Evolutionary conservation across 1,140 invertebrate genomes (phyloP), one percentile per base, ranked within the genome.

Genomic region (Drosophila arizonae): DNA sequence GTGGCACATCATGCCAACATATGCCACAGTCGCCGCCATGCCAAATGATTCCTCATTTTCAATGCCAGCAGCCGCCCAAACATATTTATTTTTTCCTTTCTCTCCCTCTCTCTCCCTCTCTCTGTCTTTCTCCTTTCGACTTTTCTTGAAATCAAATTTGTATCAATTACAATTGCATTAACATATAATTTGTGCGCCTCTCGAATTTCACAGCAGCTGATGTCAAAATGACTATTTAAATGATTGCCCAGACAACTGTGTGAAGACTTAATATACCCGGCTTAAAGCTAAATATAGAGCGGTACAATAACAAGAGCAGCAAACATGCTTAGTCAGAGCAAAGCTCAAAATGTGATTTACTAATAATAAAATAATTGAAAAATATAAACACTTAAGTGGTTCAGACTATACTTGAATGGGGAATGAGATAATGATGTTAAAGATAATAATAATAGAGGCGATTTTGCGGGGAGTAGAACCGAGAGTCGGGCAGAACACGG

Each of bases 81-180:
- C 67, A 79, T 76, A 79, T 74, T 88, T 88, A 82, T 82, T 70
- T 74, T n/a, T 45, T n/a, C n/a, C 11, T 15, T 1, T 5, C 13
- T 43, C 1, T 5, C 13, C 15, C 1, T 69, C 11, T 11, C 36
- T 39, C 10, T 39, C 11, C 10, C 4, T 17, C 15, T 46, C 6
- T 6, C 43, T 72, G 28, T 30, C 8, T 10, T 6, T 8, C 43
- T 45, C n/a, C 13, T n/a, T 17, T 46, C 6, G 43, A 15, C 76
- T 60, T 69, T 76, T 55, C 13, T 41, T 70, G 73, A 88, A 88
- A 88, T 88, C 84, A 88, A 88, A 88, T 88, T 89, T 88, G 84
- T 88, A 88, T 88, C 84, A 88, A 88, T 88, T 88, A 88, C 84
- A 88, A 88, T 88, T 88, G 84, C 84, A 88, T 88, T 88, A 88